These are phyloP conservation scores for Podarcis cretensis DNA, from an alignment of 2,113 vertebrate species.

Conservation along the genomic window DNA sequence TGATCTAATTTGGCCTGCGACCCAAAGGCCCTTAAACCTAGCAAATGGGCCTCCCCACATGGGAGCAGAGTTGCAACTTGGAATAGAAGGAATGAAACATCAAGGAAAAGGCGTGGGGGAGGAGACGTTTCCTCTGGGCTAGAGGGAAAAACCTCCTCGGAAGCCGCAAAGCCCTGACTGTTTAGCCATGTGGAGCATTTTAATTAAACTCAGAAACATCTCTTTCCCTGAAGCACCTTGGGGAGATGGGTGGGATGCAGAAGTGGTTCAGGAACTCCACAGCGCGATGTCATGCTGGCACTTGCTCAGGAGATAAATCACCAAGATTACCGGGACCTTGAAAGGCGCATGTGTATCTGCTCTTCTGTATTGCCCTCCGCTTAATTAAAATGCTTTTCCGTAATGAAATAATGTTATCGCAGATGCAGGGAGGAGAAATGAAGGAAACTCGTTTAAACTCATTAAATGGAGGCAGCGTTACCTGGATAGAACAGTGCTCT, in stretches of 20 bases:
- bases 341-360: neutral
- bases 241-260: neutral
- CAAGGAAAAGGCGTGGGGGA: neutral
- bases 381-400: slow-evolving; percentile 35
- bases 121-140: neutral
- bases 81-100: neutral
- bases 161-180: slow-evolving; percentile 10
- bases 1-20: neutral
- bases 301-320: slow-evolving; percentile 26
- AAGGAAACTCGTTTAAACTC: slow-evolving; percentile 12
- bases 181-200: slow-evolving; percentile 15
- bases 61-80: neutral
- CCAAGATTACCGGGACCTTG: slow-evolving; percentile 6
- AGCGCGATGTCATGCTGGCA: neutral
- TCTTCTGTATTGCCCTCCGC: slow-evolving; percentile 5
- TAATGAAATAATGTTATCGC: slow-evolving; percentile 42
- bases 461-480: slow-evolving; percentile 1
- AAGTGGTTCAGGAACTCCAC: neutral
- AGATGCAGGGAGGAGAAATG: slow-evolving; percentile 15
- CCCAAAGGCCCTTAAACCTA: neutral
- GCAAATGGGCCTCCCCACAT: accelerated
- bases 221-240: neutral
- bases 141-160: neutral
- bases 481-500: slow-evolving; percentile 1
- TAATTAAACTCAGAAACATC: slow-evolving; percentile 18